These are phyloP conservation scores for Diphyllodes magnificus DNA, from an alignment of 2,113 vertebrate genomes.

Conservation along the genomic window DNA sequence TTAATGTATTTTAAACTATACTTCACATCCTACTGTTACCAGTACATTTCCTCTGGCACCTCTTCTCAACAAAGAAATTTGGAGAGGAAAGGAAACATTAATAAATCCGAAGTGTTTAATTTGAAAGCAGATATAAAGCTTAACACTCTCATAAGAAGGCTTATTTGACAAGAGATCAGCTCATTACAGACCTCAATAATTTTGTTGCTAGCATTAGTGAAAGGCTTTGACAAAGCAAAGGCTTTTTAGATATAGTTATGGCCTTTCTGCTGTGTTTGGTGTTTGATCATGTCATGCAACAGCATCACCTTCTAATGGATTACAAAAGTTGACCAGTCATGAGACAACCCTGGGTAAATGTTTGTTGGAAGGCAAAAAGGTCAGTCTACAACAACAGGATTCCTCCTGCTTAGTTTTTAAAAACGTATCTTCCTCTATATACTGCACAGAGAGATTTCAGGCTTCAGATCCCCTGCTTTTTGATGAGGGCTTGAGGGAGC, in stretches of 20 bases:
- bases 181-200: constrained; percentile 71
- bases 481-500: background rate
- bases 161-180: constrained; percentile 65
- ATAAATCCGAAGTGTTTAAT: constrained; percentile 74
- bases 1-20: constrained; percentile 70
- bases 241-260: constrained; percentile 52
- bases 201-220: constrained; percentile 75
- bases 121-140: constrained; percentile 74
- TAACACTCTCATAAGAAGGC: constrained; percentile 66
- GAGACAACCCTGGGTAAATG: constrained; percentile 3
- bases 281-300: constrained; percentile 14
- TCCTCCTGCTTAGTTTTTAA: background rate
- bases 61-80: constrained; percentile 84
- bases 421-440: background rate
- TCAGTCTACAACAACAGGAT: background rate
- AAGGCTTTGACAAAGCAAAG: constrained; percentile 51
- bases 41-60: constrained; percentile 65
- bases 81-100: constrained; percentile 84
- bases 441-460: background rate
- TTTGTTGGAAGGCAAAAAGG: background rate
- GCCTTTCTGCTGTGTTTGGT: constrained; percentile 34
- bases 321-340: background rate
- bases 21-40: constrained; percentile 80
- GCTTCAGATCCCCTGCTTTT: background rate
- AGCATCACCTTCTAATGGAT: constrained; percentile 39